phyloP scores from a whole-genome alignment of 1,140 invertebrate genomes.

The Zaprionus vittiger region DNA sequence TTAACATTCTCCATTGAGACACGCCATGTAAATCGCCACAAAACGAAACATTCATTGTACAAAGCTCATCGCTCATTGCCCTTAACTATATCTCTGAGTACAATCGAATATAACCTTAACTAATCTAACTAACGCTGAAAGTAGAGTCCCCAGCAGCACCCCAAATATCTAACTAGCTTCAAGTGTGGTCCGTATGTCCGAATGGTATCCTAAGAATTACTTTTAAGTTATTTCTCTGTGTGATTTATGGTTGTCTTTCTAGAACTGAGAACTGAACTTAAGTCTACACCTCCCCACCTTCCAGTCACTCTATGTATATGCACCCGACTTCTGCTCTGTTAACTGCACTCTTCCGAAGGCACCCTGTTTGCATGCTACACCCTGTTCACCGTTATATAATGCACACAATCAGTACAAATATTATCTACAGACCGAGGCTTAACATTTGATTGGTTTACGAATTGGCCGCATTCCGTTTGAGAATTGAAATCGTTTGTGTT shows the following conservation, averaged over 20 bases:
- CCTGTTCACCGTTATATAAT: constrained; percentile 11
- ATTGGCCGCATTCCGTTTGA: constrained; percentile 26
- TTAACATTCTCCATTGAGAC: constrained; percentile 47
- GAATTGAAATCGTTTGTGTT: constrained; percentile 16
- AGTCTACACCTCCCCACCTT: too few relatives aligned
- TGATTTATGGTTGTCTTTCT: background rate
- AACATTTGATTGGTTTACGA: constrained; percentile 9
- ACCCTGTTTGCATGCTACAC: constrained; percentile 59
- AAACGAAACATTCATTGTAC: constrained; percentile 63
- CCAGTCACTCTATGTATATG: background rate
- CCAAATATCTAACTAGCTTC: background rate
- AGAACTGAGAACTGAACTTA: background rate
- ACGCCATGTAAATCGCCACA: constrained; percentile 46
- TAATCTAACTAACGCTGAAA: background rate
- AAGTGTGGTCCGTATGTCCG: constrained; percentile 1
- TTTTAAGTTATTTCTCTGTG: background rate
- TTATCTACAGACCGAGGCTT: constrained; percentile 8
- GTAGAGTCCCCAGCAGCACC: background rate
- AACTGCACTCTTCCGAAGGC: constrained; percentile 40
- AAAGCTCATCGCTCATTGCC: constrained; percentile 63
- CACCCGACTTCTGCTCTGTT: constrained; percentile 7
- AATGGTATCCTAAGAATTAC: background rate
- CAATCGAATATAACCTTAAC: background rate
- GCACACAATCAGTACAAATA: constrained; percentile 12
- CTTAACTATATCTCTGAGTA: background rate